A percentile compares a stretch with the other conserved stretches of the same genome.
These are phyloP conservation scores for Brachyistius frenatus DNA, from an alignment of 2,113 vertebrate genomes.

Conservation along the genomic window DNA sequence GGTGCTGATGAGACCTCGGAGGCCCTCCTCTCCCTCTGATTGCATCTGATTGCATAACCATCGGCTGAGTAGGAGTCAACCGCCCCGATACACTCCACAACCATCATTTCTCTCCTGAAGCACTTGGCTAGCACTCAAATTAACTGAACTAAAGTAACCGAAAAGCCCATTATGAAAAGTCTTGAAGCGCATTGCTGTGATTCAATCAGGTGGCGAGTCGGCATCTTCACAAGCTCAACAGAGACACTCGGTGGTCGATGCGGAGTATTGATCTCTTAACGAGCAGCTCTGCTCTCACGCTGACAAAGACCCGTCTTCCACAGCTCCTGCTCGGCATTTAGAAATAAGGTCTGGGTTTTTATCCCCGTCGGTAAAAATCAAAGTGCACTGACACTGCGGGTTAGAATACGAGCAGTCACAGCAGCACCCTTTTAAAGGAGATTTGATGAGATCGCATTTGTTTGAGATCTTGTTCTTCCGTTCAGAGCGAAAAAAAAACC, in stretches of 20 bases:
- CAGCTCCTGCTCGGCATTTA: too few relatives aligned
- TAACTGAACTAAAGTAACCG: slow-evolving; percentile 75
- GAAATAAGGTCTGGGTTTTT: too few relatives aligned
- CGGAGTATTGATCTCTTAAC: background rate
- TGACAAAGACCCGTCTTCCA: too few relatives aligned
- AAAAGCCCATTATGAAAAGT: slow-evolving; percentile 72
- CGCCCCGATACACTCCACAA: slow-evolving; percentile 66
- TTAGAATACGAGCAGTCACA: too few relatives aligned
- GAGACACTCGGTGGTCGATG: slow-evolving; percentile 69
- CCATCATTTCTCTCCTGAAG: slow-evolving; percentile 69
- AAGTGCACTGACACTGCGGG: too few relatives aligned
- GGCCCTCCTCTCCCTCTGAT: slow-evolving; percentile 76
- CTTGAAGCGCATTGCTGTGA: slow-evolving; percentile 30
- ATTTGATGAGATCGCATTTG: too few relatives aligned
- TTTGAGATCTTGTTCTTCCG: too few relatives aligned
- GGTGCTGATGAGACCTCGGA: slow-evolving; percentile 80
- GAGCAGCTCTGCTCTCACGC: too few relatives aligned
- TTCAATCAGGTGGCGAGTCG: background rate
- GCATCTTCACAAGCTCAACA: slow-evolving; percentile 27
- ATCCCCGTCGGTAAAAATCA: too few relatives aligned
- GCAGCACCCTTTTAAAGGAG: too few relatives aligned
- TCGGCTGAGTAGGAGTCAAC: slow-evolving; percentile 80
- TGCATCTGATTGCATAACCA: slow-evolving; percentile 82
- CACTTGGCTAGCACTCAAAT: slow-evolving; percentile 78
- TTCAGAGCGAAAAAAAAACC: too few relatives aligned